phyloP scores from a whole-genome alignment of 2,888 invertebrate genomes.

The Melanargia galathea region DNA sequence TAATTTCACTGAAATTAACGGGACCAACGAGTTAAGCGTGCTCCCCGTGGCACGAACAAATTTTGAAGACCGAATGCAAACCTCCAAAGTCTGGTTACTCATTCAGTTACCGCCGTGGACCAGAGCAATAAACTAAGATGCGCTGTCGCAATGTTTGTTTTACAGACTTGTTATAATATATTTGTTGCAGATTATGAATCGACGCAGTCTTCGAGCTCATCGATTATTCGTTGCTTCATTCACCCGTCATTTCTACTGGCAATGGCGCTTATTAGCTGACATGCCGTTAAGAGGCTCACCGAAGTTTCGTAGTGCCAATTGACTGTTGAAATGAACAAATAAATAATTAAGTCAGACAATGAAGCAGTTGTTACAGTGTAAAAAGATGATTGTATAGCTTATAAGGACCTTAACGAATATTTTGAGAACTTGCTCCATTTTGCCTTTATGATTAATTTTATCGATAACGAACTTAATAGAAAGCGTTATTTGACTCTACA shows the following conservation, averaged over 20 bases:
- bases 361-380: constrained; percentile 44
- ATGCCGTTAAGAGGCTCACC: constrained; percentile 34
- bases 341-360: constrained; percentile 10
- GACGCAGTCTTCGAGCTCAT: constrained; percentile 66
- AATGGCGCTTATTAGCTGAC: constrained; percentile 66
- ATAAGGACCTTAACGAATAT: not conserved
- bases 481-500: not conserved
- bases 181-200: constrained; percentile 69
- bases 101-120: too few relatives aligned
- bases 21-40: too few relatives aligned
- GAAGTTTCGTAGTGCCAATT: constrained; percentile 62
- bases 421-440: not conserved
- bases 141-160: too few relatives aligned
- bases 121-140: too few relatives aligned
- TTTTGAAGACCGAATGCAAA: too few relatives aligned
- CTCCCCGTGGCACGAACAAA: too few relatives aligned
- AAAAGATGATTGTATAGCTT: constrained; percentile 32
- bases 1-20: too few relatives aligned
- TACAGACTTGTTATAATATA: not conserved
- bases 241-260: constrained; percentile 39
- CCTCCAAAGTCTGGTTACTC: too few relatives aligned
- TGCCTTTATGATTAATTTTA: not conserved
- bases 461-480: not conserved
- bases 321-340: constrained; percentile 50
- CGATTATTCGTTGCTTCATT: constrained; percentile 46